A percentile compares a stretch with the other conserved stretches of the same genome.
phyloP scores from a whole-genome alignment of 2,113 vertebrate species.

The Parus major region DNA sequence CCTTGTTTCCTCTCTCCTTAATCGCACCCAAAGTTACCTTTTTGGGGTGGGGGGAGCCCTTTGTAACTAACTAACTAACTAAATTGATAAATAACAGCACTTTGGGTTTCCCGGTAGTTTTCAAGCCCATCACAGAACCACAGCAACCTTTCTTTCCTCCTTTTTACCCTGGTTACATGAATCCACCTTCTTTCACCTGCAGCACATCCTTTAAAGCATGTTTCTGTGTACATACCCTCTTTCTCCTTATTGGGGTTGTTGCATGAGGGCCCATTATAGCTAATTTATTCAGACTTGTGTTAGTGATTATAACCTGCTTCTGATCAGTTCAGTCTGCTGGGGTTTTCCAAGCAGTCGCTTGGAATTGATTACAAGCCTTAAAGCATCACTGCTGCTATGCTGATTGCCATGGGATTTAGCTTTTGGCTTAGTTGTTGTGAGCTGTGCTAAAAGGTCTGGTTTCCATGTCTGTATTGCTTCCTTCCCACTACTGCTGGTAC shows the following conservation, averaged over 20 bases:
- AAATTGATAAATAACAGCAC: background rate
- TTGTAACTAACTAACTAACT: background rate
- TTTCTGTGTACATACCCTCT: background rate
- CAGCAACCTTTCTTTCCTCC: background rate
- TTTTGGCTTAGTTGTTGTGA: constrained; percentile 26
- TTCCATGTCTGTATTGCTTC: background rate
- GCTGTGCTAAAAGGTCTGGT: constrained; percentile 16
- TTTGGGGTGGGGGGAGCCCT: background rate
- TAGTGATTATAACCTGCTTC: constrained; percentile 15
- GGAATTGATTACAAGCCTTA: constrained; percentile 54
- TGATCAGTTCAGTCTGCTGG: constrained; percentile 19
- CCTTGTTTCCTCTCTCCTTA: background rate
- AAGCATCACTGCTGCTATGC: constrained; percentile 24
- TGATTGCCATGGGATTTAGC: constrained; percentile 39
- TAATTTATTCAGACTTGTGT: constrained; percentile 28
- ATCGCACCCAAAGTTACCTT: background rate
- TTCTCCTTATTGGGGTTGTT: background rate
- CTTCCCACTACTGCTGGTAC: background rate
- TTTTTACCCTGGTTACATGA: background rate
- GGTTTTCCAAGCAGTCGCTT: constrained; percentile 27
- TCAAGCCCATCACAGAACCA: background rate
- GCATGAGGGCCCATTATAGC: background rate
- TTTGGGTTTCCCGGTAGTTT: background rate
- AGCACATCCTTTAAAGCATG: constrained; percentile 16
- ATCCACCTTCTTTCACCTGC: constrained; percentile 11